Evolutionary conservation across 2,113 vertebrate genomes (phyloP), one percentile per base, ranked within the genome.

Genomic region (Cyanocitta stelleri): DNA sequence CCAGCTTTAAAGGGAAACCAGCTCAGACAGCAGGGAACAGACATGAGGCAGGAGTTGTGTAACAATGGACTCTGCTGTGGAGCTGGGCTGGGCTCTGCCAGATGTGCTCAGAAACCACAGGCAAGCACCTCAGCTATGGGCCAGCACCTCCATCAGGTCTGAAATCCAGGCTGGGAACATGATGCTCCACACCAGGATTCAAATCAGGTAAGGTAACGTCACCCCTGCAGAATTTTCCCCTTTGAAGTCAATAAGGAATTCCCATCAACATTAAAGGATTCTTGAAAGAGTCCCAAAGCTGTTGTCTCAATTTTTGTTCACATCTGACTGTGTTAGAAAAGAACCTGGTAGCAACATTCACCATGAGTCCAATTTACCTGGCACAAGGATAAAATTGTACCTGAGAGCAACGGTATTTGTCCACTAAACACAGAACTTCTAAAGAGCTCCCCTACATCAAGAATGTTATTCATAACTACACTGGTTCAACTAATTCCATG

Each of bases 11-110:
- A 83, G 59, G 24, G 17, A 86, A 88, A 61, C 3, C 39, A 52
- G 32, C 21, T 78, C 68, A 41, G 30, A 21, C 12, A 61, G 21
- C 11, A 76, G n/a, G 56, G 58, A 83, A 26, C n/a, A 44, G 29
- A 27, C 4, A n/a, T 0, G 5, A 44, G 46, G 32, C 61, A 49
- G 51, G 20, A 18, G 4, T 10, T 1, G 0, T 4, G 0, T 2
- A 44, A 59, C 41, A 14, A 3, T 3, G 27, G 58, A 18, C 0
- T 6, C 22, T 67, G 32, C 32, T n/a, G 16, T 7, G 22, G 52
- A 35, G 61, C 29, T 74, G 55, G 43, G 23, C 1, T 67, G 49
- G n/a, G n/a, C 51, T 46, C 51, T 78, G 56, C 29, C 37, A 80
- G 19, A 5, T 22, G 23, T 7, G 59, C 69, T 66, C 66, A 48